Conservation (phyloP, 2,113 vertebrate genomes). For the Artemisiospiza belli region DNA sequence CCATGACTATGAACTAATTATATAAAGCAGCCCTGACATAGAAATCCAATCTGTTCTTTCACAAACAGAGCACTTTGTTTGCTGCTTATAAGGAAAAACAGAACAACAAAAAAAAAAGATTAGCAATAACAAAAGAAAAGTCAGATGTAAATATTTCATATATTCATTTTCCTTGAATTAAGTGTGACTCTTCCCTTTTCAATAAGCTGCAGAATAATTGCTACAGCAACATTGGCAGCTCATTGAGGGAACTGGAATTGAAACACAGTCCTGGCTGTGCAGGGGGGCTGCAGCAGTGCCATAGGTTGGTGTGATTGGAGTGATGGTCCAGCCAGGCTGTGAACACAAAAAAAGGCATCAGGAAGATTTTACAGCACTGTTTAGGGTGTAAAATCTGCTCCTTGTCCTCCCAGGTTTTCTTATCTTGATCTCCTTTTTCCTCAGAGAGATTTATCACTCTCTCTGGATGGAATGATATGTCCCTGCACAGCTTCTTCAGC, state of each 20-base stretch:
- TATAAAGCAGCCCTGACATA: slow-evolving; percentile 13
- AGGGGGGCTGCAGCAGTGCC: background rate
- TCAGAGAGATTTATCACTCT: background rate
- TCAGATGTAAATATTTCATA: slow-evolving; percentile 13
- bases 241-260: background rate
- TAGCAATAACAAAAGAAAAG: background rate
- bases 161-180: slow-evolving; percentile 42
- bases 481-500: background rate
- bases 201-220: slow-evolving; percentile 31
- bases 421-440: background rate
- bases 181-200: slow-evolving; percentile 14
- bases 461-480: background rate
- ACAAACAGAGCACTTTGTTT: background rate
- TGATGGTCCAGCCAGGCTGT: background rate
- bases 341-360: background rate
- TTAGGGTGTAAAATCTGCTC: background rate
- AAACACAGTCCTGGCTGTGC: background rate
- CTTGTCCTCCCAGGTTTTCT: background rate
- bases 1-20: slow-evolving; percentile 46
- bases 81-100: background rate
- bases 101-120: background rate
- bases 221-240: slow-evolving; percentile 7
- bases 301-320: background rate
- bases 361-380: background rate
- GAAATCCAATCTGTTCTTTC: slow-evolving; percentile 9